Conservation (phyloP, 2,113 vertebrate genomes). For the Copsychus sechellarum region DNA sequence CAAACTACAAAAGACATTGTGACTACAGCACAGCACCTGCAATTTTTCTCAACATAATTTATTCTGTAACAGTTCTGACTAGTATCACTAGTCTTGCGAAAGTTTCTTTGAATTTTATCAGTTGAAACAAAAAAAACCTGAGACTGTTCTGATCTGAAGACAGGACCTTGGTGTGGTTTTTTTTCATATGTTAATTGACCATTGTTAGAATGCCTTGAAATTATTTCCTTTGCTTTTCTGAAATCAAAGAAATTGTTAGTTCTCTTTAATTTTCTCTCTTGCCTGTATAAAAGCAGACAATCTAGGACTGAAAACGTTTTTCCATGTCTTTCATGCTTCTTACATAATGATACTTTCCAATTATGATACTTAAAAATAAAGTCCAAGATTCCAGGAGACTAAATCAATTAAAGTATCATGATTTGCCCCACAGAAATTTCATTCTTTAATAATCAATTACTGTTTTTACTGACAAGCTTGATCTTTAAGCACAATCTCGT, state of each 20-base stretch:
- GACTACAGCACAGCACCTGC: background rate
- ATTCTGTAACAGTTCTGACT: background rate
- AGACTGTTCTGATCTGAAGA: background rate
- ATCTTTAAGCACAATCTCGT: background rate
- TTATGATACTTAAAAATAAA: background rate
- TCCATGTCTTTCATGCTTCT: background rate
- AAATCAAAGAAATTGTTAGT: background rate
- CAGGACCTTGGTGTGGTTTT: background rate
- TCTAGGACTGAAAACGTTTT: background rate
- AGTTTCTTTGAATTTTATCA: background rate
- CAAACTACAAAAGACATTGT: background rate
- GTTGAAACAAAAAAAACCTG: background rate
- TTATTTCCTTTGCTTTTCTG: background rate
- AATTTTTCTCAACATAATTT: background rate
- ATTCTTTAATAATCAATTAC: background rate
- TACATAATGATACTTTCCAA: background rate
- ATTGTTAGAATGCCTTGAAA: background rate
- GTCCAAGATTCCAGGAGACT: background rate
- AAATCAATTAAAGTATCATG: background rate
- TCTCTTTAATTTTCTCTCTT: background rate
- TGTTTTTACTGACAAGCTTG: background rate
- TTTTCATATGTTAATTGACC: background rate
- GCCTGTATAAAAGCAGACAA: background rate
- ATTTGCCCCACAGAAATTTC: background rate
- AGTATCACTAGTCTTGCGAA: background rate